Conservation (phyloP, 2,797 vertebrate genomes). For the Channallabes apus region DNA sequence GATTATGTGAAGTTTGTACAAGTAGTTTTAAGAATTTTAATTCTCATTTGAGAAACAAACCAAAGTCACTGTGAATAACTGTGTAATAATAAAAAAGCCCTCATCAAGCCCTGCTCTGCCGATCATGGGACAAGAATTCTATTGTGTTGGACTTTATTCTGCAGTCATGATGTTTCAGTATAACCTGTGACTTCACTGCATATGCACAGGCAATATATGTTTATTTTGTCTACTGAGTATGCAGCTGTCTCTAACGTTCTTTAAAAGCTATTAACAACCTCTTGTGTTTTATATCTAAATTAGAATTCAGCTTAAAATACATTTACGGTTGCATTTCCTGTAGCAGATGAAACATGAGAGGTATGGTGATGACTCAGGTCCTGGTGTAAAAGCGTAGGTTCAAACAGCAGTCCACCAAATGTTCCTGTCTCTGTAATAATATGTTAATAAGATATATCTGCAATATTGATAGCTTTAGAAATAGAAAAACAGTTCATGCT, state of each 20-base stretch:
- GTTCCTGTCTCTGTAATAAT: background rate
- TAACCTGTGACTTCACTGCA: background rate
- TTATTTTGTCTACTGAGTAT: background rate
- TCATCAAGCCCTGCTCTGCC: background rate
- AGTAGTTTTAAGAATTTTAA: too few species aligned
- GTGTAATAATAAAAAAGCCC: too few species aligned
- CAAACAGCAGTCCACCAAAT: background rate
- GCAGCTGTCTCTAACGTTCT: background rate
- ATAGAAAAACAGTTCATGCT: background rate
- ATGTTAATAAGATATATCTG: too few species aligned
- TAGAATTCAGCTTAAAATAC: background rate
- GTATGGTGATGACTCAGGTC: background rate
- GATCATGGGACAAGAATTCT: conserved; percentile 22
- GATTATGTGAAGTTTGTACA: too few species aligned
- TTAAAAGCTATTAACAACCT: background rate
- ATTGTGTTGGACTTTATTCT: background rate
- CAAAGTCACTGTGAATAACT: too few species aligned
- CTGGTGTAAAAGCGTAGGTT: background rate
- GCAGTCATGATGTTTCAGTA: background rate
- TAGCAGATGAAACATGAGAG: background rate
- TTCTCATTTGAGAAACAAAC: too few species aligned
- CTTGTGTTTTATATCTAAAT: background rate
- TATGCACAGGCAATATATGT: background rate
- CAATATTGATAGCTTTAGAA: background rate
- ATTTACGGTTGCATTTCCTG: too few species aligned